Evolutionary conservation across 2,888 invertebrate species (phyloP), one percentile per base, ranked within the genome.

Genomic region (Synanthedon andrenaeformis): DNA sequence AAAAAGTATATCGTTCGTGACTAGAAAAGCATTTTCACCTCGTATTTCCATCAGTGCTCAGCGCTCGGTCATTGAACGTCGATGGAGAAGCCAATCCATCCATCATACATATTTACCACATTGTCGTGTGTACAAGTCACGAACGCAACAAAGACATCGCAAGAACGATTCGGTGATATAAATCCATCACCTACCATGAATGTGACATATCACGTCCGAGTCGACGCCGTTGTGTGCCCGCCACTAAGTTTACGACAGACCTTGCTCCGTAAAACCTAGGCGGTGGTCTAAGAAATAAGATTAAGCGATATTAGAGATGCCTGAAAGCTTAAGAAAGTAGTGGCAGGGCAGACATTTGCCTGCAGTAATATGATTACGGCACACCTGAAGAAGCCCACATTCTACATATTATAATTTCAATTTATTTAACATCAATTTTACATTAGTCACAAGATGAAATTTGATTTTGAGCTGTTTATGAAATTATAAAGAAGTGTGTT

Each of bases 121-220:
- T 13, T 13, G 45, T 45, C 45, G 45, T 45, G 45, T n/a, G 14
- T 13, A 45, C 45, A 14, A 14, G n/a, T 45, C 45, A 45, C 45
- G 45, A 45, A 45, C 45, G 45, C 45, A 49, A 49, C 17, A 49
- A 49, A 49, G 23, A 49, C 49, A 49, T 49, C 49, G 19, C 14
- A 49, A 17, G 17, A 17, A 23, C 49, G 17, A 49, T 49, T 49
- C 49, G 4, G 17, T 12, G 64, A 56, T 72, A 74, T 80, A 82
- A 79, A 81, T 81, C 76, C 74, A 81, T 82, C 76, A 79, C 69
- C 58, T 48, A 51, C 19, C 67, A 73, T 70, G 73, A 75, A 77
- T 75, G 76, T 69, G 77, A 74, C 76, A 72, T 73, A 74, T 79
- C 81, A 82, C 82, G 80, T 80, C 74, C 74, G 65, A 72, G 66